Evolutionary conservation across 2,888 invertebrate genomes (phyloP).

Genomic region (Lithophane ornitopus): DNA sequence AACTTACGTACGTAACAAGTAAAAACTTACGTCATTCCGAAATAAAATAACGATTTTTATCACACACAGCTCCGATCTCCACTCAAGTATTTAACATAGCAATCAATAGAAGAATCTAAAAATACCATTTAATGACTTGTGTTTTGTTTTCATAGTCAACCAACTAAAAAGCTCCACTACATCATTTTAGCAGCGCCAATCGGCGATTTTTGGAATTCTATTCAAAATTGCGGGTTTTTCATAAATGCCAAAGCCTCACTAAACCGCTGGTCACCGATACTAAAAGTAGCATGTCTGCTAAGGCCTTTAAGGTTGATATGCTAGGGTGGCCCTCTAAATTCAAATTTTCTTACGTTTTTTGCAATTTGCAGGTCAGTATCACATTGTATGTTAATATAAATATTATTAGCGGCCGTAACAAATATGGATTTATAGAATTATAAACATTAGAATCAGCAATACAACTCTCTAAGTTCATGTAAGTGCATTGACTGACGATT

Average conservation of each 20-base stretch:
- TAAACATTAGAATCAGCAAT: too few species aligned
- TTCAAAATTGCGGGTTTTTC: neutral
- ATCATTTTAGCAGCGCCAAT: too few species aligned
- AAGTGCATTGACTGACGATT: too few species aligned
- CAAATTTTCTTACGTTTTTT: too few species aligned
- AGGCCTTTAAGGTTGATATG: too few species aligned
- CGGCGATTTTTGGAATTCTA: neutral
- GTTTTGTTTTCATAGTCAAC: neutral
- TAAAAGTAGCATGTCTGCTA: neutral
- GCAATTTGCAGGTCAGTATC: too few species aligned
- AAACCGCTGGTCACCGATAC: neutral
- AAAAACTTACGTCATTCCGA: neutral
- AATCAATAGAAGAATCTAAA: neutral
- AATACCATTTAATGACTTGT: neutral
- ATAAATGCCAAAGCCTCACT: neutral
- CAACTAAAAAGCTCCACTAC: neutral
- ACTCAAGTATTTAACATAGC: neutral
- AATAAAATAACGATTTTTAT: constrained; percentile 4
- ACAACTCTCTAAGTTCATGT: too few species aligned
- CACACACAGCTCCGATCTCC: neutral
- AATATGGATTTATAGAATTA: too few species aligned
- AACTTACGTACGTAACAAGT: too few species aligned
- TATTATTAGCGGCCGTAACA: too few species aligned
- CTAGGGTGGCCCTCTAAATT: too few species aligned
- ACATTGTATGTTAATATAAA: too few species aligned